Base-by-base conservation (phyloP, 2,113 vertebrate species). In the Scomber scombrus region DNA sequence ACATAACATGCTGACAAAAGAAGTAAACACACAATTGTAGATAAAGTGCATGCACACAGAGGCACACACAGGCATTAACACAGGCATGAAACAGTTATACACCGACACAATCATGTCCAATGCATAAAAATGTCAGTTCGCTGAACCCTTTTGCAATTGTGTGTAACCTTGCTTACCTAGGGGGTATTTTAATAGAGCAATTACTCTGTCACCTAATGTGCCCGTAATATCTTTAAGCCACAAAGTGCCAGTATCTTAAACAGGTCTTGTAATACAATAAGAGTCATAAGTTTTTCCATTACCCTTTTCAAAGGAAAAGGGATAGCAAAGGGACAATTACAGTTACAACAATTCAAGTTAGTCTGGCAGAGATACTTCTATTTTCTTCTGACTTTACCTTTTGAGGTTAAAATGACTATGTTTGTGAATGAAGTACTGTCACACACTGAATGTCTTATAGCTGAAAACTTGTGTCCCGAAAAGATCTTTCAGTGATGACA, bases 181-280 rank as follows among this genome's bases (percentile, higher is more conserved):
- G 69, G 75, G 63, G 79, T 64, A 62, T 79, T 80, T 88, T 73
- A 78, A 75, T 64, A 51, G 40, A 82, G 61, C 60, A 64, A 84
- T 86, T 86, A 81, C 50, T 71, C 61, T 65, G 49, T 87, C 74
- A 80, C 78, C 78, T 78, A 85, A 81, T 86, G 84, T 71, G 68
- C 75, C 81, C 21, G 71, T 85, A 80, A 78, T 85, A 79, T 75
- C 57, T 85, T 83, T 83, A 65, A 71, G 60, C 81, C 86, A 62
- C 56, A 80, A 80, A 63, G 71, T 66, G 55, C 57, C 75, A 45
- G 51, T 77, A 81, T 70, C 68, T 77, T 50, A 80, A 87, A 64
- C 65, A 76, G 12, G 70, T 55, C 71, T 73, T 69, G 16, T 75
- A 82, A 71, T 26, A 78, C 26, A 51, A 79, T 65, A 75, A 62